Evolutionary conservation across 2,888 invertebrate genomes (phyloP), one percentile per base, ranked within the genome.

Genomic region (Patella ulyssiponensis): DNA sequence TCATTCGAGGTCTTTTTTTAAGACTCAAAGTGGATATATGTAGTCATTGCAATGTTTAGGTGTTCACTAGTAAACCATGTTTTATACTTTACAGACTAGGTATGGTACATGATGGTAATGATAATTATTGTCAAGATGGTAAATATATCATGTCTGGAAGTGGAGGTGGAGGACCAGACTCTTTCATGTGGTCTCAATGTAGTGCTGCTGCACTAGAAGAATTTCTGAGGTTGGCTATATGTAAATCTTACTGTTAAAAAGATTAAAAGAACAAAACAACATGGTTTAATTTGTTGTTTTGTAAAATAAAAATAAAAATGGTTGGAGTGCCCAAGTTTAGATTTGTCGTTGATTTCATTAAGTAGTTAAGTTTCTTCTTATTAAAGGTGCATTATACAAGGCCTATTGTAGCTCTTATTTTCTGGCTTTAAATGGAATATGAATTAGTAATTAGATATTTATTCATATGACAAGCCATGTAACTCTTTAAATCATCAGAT

Each of bases 121-220:
- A 81, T 2, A 85, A 87, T 75, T 64, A 56, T 17, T 87, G 87
- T 73, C 44, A 71, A 17, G 54, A 79, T 56, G 73, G 74, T 9
- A 76, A 54, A 11, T 69, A 80, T 76, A 73, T 88, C 54, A 88
- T 88, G 88, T 79, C 88, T 0, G 72, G 76, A 17, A 77, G 27
- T 23, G 85, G 86, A 3, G 82, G 83, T 0, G 73, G 75, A 0
- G 86, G 86, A 17, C 80, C 79, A 0, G 74, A 78, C 9, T 78
- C 83, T 3, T 74, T 85, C 17, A 77, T 81, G 27, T 88, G 87
- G 87, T 88, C 88, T 3, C 51, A 73, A 9, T 88, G 88, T 73
- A 88, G 88, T 74, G 80, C 79, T 0, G 75, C 79, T 51, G 73
- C 75, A 4, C 77, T 86, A 11, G 74, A 78, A 20, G 56, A 76